phyloP scores from a whole-genome alignment of 2,797 vertebrate genomes.

The Pelochelys cantorii region DNA sequence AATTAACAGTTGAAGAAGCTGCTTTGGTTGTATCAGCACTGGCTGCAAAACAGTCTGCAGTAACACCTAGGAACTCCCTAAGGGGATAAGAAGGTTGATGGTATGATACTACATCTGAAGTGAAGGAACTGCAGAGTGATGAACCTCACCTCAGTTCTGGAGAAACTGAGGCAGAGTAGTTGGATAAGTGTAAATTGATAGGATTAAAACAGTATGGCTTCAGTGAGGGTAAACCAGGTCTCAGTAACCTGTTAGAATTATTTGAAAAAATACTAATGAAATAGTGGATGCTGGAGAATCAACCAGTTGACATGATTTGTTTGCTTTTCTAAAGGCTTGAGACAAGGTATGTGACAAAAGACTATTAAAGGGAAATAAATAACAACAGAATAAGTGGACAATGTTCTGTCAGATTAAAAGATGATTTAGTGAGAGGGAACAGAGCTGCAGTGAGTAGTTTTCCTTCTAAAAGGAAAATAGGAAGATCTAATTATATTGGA shows the following conservation, averaged over 20 bases:
- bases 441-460: neutral
- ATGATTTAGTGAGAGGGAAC: conserved; percentile 7
- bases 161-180: neutral
- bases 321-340: neutral
- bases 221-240: neutral
- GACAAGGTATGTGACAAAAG: neutral
- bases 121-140: neutral
- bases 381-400: neutral
- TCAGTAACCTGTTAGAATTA: neutral
- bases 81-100: neutral
- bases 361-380: neutral
- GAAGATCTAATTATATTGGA: neutral
- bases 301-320: neutral
- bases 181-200: neutral
- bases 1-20: neutral
- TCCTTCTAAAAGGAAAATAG: conserved; percentile 12
- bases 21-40: neutral
- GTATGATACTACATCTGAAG: neutral
- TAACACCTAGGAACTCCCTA: neutral
- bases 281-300: neutral
- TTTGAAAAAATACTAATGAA: neutral
- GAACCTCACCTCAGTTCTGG: neutral
- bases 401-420: conserved; percentile 16
- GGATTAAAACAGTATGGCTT: neutral
- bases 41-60: neutral